Evolutionary conservation across 2,888 invertebrate species (phyloP).

Genomic region (Aricia artaxerxes): DNA sequence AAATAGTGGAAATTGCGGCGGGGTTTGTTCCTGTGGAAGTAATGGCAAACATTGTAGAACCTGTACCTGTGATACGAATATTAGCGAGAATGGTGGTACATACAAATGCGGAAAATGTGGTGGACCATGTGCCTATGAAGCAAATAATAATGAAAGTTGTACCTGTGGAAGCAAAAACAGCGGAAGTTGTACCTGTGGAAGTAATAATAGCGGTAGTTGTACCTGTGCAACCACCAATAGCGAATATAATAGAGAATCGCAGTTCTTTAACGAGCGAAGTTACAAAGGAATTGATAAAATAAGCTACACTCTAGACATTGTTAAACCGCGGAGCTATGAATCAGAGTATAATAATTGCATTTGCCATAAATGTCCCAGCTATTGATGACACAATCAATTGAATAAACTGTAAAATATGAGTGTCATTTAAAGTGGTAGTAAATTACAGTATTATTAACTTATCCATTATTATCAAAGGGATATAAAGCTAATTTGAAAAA

Average conservation of each 20-base stretch:
- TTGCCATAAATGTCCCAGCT: conserved; percentile 30
- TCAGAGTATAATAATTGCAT: conserved; percentile 21
- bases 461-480: too few relatives aligned
- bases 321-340: background rate
- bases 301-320: conserved; percentile 11
- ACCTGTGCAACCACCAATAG: background rate
- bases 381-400: conserved; percentile 5
- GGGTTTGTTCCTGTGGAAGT: background rate
- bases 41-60: background rate
- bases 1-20: background rate
- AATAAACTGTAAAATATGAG: background rate
- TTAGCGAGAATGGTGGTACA: background rate
- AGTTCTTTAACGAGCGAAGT: background rate
- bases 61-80: background rate
- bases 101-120: background rate
- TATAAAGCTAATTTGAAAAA: too few relatives aligned
- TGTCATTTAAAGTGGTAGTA: background rate
- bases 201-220: background rate
- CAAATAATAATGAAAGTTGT: conserved; percentile 8
- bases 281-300: conserved; percentile 31
- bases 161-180: background rate
- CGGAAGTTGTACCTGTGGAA: background rate
- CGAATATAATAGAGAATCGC: background rate
- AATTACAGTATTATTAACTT: background rate
- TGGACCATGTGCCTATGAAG: background rate